phyloP scores from a whole-genome alignment of 2,797 vertebrate species.

The Enteromius trimaculatus region DNA sequence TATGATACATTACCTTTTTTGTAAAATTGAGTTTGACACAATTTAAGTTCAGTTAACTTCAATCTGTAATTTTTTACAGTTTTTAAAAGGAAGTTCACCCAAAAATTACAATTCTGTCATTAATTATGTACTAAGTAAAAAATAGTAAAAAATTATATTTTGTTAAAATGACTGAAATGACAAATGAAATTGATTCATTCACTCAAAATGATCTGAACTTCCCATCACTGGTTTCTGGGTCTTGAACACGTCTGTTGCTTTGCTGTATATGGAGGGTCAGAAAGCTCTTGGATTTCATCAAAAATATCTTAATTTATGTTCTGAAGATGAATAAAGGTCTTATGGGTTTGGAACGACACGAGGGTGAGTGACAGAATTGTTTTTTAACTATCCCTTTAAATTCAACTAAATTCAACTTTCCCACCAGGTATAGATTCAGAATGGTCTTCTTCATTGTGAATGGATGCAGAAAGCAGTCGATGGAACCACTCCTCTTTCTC shows the following conservation, averaged over 20 bases:
- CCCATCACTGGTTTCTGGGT: neutral
- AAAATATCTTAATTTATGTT: neutral
- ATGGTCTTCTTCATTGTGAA: conserved; percentile 61
- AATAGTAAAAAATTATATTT: too few relatives aligned
- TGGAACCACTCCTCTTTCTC: conserved; percentile 93
- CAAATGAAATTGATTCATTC: too few relatives aligned
- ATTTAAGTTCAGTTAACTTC: too few relatives aligned
- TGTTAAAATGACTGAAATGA: too few relatives aligned
- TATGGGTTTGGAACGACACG: neutral
- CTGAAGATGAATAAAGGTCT: neutral
- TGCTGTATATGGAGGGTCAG: neutral
- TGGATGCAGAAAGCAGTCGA: conserved; percentile 76
- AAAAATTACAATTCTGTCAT: too few relatives aligned
- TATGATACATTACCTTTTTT: too few relatives aligned
- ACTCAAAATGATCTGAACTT: too few relatives aligned
- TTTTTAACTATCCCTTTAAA: neutral
- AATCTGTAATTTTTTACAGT: too few relatives aligned
- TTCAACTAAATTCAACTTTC: conserved; percentile 34
- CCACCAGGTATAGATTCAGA: conserved; percentile 72
- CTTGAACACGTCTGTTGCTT: neutral
- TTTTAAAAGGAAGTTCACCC: too few relatives aligned
- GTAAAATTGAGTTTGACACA: too few relatives aligned
- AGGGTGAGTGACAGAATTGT: neutral
- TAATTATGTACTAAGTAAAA: too few relatives aligned
- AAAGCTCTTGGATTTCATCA: neutral